A percentile compares a stretch with the other conserved stretches of the same genome.
Evolutionary conservation across 2,113 vertebrate species (phyloP).

Genomic region (Eurypyga helias): DNA sequence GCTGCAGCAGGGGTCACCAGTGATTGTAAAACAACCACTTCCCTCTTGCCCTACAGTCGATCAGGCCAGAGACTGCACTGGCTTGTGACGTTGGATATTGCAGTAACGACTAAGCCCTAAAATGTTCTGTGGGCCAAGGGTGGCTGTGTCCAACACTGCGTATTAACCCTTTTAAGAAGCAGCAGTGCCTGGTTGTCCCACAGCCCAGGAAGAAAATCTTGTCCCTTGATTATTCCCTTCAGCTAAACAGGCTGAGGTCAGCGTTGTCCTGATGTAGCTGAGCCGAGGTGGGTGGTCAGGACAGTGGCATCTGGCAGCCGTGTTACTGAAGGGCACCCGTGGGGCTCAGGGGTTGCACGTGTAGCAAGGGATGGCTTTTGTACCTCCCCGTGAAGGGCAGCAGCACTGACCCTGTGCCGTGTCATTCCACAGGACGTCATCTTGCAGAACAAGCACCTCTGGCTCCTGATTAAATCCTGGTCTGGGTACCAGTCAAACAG

Average conservation of each 20-base stretch:
- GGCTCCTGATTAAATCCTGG: conserved; percentile 67
- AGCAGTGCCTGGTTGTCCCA: background rate
- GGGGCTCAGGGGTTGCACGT: background rate
- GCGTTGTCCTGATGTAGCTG: background rate
- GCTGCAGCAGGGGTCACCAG: background rate
- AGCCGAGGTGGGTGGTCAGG: background rate
- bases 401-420: background rate
- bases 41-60: background rate
- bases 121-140: background rate
- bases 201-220: background rate
- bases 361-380: background rate
- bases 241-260: background rate
- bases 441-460: conserved; percentile 71
- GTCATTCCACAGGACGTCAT: conserved; percentile 58
- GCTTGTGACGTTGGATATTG: background rate
- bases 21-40: background rate
- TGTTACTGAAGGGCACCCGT: fast-evolving
- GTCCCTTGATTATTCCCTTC: background rate
- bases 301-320: background rate
- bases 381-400: background rate
- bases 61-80: background rate
- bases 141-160: background rate
- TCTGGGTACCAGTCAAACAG: conserved; percentile 61
- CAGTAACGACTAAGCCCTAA: background rate
- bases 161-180: background rate